A percentile compares a stretch with the other conserved stretches of the same genome.
Evolutionary conservation across 2,113 vertebrate genomes (phyloP).

Genomic region (Dasypus novemcinctus): DNA sequence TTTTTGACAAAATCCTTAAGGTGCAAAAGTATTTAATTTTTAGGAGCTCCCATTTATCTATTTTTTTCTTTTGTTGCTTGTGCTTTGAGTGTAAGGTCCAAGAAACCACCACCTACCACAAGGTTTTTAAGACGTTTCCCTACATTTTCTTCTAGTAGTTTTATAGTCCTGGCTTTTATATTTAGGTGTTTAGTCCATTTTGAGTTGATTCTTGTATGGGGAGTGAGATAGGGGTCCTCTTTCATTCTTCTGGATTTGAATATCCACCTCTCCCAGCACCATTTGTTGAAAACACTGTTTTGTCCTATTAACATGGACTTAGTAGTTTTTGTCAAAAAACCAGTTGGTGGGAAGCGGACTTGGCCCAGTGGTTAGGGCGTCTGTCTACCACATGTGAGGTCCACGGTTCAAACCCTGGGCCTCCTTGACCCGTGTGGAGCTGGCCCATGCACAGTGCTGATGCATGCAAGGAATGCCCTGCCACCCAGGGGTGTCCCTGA

Average conservation of each 20-base stretch:
- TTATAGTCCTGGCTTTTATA: not conserved
- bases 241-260: not conserved
- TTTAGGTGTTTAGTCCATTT: not conserved
- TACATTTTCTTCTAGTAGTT: not conserved
- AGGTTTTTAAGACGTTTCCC: not conserved
- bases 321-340: no score
- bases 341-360: no score
- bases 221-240: not conserved
- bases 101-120: not conserved
- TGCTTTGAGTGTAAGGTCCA: conserved; percentile 32
- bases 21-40: no score
- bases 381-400: no score
- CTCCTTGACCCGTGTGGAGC: no score
- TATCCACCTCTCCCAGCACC: not conserved
- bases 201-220: not conserved
- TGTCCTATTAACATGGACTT: no score
- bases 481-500: no score
- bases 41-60: not conserved
- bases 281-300: not conserved
- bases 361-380: no score
- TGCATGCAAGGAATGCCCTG: no score
- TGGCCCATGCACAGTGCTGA: no score
- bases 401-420: no score
- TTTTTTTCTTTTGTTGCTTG: not conserved
- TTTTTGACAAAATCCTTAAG: no score